These are phyloP conservation scores for Karalla daura DNA, from an alignment of 2,797 vertebrate genomes.

Conservation along the genomic window DNA sequence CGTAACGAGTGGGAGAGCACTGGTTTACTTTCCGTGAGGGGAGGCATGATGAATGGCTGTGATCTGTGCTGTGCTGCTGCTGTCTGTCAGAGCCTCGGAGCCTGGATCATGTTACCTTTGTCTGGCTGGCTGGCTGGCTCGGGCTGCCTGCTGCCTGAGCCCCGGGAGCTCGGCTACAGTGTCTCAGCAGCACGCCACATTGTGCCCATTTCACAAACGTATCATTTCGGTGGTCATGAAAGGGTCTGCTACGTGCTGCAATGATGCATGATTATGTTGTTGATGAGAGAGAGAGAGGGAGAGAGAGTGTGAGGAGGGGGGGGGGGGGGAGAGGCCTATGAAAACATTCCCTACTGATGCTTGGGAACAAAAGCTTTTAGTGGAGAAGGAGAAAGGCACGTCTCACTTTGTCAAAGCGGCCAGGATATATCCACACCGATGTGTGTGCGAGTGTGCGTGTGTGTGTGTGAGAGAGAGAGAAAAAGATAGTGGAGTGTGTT, in stretches of 20 bases:
- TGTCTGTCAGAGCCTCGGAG: constrained; percentile 75
- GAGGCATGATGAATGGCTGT: constrained; percentile 58
- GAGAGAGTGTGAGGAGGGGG: too few species aligned
- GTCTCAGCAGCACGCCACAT: constrained; percentile 5
- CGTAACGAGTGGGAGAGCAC: constrained; percentile 27
- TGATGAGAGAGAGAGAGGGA: constrained; percentile 40
- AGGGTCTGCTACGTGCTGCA: constrained; percentile 38
- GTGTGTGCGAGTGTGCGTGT: too few species aligned
- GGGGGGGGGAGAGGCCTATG: constrained; percentile 50
- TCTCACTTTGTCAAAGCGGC: constrained; percentile 8
- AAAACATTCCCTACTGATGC: constrained; percentile 57
- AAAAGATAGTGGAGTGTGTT: not conserved
- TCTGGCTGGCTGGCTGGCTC: constrained; percentile 72
- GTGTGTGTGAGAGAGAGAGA: too few species aligned
- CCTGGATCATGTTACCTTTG: constrained; percentile 83
- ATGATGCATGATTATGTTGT: constrained; percentile 45
- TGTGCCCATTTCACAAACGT: not conserved
- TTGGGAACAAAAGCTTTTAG: constrained; percentile 59
- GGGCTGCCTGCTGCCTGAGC: constrained; percentile 53
- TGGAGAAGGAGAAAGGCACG: not conserved
- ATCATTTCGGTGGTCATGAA: not conserved
- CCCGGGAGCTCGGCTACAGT: constrained; percentile 4
- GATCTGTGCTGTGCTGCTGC: constrained; percentile 69
- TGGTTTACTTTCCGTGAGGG: constrained; percentile 36
- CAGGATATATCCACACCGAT: too few species aligned